Conservation (phyloP, 2,888 invertebrate species). For the Nomada flava region DNA sequence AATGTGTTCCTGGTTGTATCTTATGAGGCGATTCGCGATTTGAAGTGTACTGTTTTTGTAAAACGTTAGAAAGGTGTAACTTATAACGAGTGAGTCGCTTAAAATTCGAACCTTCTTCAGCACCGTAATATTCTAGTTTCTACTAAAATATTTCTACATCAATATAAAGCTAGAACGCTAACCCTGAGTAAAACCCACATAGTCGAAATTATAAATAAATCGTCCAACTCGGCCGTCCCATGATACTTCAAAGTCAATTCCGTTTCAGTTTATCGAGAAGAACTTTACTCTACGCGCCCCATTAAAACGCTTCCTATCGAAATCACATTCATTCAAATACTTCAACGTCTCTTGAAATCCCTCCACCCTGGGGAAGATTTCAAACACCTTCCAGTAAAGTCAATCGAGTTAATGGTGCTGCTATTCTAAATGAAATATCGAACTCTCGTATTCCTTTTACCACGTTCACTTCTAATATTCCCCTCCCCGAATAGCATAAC, state of each 20-base stretch:
- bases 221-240: neutral
- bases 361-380: neutral
- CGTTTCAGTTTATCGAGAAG: neutral
- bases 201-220: neutral
- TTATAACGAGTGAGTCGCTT: no score
- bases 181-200: no score
- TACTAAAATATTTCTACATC: no score
- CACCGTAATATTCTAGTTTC: no score
- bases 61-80: no score
- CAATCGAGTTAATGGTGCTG: neutral
- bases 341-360: neutral
- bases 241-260: constrained; percentile 11
- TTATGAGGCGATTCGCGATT: no score
- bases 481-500: neutral
- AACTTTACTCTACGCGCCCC: constrained; percentile 2
- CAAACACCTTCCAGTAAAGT: neutral
- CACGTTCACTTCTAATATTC: neutral
- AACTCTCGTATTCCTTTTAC: no score
- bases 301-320: constrained; percentile 17
- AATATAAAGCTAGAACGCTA: no score
- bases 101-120: no score
- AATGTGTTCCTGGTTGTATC: no score
- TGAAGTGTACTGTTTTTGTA: no score
- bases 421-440: no score
- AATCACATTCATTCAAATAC: constrained; percentile 6